Evolutionary conservation across 1,140 invertebrate genomes (phyloP), one percentile per base, ranked within the genome.

Genomic region (Drosophila suzukii): DNA sequence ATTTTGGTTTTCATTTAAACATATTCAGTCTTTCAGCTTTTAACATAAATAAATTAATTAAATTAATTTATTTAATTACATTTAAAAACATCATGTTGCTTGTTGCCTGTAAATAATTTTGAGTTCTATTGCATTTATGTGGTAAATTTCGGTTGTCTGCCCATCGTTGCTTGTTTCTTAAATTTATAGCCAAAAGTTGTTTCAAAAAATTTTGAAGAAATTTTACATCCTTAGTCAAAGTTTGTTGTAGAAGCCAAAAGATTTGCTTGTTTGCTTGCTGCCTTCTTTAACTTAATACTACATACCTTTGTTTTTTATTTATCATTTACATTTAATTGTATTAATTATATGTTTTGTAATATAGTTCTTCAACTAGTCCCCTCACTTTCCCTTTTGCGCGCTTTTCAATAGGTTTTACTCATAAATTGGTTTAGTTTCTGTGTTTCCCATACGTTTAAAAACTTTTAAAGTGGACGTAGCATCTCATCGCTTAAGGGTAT

Each of bases 11-110:
- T 83, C 66, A 73, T 75, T 70, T 88, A 88, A 91, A 91, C 88
- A 91, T 86, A 91, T 90, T 91, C 88, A 91, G 88, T 91, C 88
- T 91, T 91, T 91, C 82, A 91, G 86, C 88, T 88, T 88, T 84
- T 58, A 90, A 86, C 76, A 59, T 78, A 85, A 90, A 90, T 88
- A 71, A 71, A 91, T 91, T 91, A 90, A 90, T 90, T 90, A 90
- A 90, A 90, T 86, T 90, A 90, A 90, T 90, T 90, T 88, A 90
- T 90, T 90, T 65, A 78, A 90, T 83, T 78, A 86, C 76, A 80
- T 84, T 84, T 81, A 81, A 86, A 78, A 71, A 71, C 75, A 68
- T 76, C 65, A 32, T 79, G 54, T 62, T 82, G 71, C 56, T 70
- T 79, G 81, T 67, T 85, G 81, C 80, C 84, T 89, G 85, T 91